These are phyloP conservation scores for Limenitis camilla DNA, from an alignment of 2,888 invertebrate genomes.

Conservation along the genomic window DNA sequence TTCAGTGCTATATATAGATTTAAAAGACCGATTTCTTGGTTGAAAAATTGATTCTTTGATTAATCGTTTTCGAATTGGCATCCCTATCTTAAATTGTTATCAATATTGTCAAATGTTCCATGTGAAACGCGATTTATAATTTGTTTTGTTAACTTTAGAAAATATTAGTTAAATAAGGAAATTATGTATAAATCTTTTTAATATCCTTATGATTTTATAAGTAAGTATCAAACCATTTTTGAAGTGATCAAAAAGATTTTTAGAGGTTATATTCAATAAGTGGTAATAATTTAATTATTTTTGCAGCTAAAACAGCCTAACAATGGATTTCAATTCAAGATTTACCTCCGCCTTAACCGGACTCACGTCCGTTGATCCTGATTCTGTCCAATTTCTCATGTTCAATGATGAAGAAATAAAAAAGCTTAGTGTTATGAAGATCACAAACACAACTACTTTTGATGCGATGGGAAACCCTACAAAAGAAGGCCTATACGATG, in stretches of 20 bases:
- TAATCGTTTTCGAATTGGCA: too few relatives aligned
- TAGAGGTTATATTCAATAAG: background rate
- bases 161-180: too few relatives aligned
- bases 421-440: conserved; percentile 86
- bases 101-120: too few relatives aligned
- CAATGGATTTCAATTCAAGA: conserved; percentile 49
- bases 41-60: too few relatives aligned
- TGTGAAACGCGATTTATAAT: too few relatives aligned
- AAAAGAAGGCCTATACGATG: conserved; percentile 93
- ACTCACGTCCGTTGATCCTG: conserved; percentile 55
- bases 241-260: background rate
- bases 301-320: conserved; percentile 17
- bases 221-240: too few relatives aligned
- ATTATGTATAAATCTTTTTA: too few relatives aligned
- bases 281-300: background rate
- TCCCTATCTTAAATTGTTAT: too few relatives aligned
- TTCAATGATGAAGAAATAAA: conserved; percentile 85
- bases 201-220: too few relatives aligned
- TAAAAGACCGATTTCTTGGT: too few relatives aligned
- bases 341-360: conserved; percentile 44
- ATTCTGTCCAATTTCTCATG: conserved; percentile 77
- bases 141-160: too few relatives aligned
- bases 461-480: conserved; percentile 88
- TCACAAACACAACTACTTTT: conserved; percentile 85
- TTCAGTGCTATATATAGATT: too few relatives aligned